Percentiles rank a stretch among this genome's conserved stretches.
These are phyloP conservation scores for Papilio polyxenes DNA, from an alignment of 1,140 invertebrate species.

Conservation along the genomic window DNA sequence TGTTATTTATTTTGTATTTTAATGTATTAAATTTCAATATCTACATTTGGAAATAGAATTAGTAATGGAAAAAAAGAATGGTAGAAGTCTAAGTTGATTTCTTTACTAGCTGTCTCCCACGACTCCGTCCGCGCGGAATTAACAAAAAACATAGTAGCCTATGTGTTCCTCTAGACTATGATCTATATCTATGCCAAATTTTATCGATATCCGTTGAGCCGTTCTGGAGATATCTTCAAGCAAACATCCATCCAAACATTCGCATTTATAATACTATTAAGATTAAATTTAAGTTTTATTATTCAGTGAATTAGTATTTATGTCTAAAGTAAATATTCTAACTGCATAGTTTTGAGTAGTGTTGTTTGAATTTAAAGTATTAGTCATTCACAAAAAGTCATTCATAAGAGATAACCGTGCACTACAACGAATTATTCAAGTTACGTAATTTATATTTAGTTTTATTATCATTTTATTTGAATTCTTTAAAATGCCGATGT, in stretches of 20 bases:
- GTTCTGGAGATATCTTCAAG: no score
- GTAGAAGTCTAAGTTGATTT: no score
- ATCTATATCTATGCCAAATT: no score
- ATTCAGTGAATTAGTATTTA: neutral
- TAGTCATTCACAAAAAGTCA: slow-evolving; percentile 3
- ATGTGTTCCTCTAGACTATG: no score
- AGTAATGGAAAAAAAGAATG: neutral
- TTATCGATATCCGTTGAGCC: no score
- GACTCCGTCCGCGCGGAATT: neutral
- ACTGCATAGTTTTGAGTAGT: neutral
- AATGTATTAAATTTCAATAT: neutral
- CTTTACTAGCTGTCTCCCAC: no score
- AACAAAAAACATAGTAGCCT: no score
- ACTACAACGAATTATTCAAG: slow-evolving; percentile 19
- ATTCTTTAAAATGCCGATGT: slow-evolving; percentile 33
- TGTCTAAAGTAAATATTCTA: neutral
- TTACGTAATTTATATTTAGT: neutral
- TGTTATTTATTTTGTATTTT: neutral
- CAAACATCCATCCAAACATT: no score
- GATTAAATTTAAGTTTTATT: no score
- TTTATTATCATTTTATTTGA: slow-evolving; percentile 27
- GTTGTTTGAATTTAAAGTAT: neutral
- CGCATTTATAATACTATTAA: no score
- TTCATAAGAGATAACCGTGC: neutral
- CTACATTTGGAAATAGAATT: neutral